Evolutionary conservation across 2,113 vertebrate species (phyloP).

Genomic region (Entomyzon cyanotis): DNA sequence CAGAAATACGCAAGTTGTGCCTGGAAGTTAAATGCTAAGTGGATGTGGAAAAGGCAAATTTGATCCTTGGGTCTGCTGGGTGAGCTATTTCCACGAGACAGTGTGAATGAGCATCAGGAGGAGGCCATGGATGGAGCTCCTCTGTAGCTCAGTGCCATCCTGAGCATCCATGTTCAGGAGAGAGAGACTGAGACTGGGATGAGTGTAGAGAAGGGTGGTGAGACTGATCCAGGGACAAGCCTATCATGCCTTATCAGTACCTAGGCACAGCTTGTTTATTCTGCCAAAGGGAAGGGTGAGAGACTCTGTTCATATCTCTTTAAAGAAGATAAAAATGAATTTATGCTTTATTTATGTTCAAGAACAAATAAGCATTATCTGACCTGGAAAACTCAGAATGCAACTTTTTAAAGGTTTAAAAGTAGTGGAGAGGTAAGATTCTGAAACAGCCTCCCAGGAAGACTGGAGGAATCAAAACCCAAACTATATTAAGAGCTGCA

Average conservation of each 20-base stretch:
- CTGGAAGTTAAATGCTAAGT: background rate
- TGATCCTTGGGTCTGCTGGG: background rate
- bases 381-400: background rate
- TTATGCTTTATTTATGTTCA: background rate
- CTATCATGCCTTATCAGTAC: background rate
- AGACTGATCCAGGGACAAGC: background rate
- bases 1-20: background rate
- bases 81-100: background rate
- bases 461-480: background rate
- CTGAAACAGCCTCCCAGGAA: background rate
- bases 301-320: background rate
- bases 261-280: background rate
- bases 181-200: background rate
- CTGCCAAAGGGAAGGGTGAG: background rate
- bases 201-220: background rate
- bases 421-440: background rate
- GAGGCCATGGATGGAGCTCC: background rate
- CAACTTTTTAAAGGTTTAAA: background rate
- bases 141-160: background rate
- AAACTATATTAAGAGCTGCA: background rate
- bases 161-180: background rate
- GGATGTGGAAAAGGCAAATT: background rate
- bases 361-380: background rate
- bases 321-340: background rate
- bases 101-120: background rate